Evolutionary conservation across 2,888 invertebrate species (phyloP).

Genomic region (Machimus atricapillus): DNA sequence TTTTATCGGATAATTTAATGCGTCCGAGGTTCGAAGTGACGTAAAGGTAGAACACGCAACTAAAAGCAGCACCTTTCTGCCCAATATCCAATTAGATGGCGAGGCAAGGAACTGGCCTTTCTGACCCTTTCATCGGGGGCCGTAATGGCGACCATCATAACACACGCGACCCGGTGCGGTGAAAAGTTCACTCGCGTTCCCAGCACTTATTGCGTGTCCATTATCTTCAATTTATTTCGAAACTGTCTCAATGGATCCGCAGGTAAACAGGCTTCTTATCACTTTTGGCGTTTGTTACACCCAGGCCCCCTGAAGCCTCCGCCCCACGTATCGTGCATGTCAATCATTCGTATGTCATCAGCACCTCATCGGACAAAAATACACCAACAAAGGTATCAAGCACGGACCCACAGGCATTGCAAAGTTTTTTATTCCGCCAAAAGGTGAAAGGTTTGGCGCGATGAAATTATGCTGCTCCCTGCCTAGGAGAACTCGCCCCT

Average conservation of each 20-base stretch:
- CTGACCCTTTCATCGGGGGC: constrained; percentile 6
- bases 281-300: constrained; percentile 20
- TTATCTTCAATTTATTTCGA: constrained; percentile 38
- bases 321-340: constrained; percentile 40
- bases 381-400: neutral
- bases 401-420: neutral
- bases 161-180: constrained; percentile 3
- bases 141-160: constrained; percentile 23
- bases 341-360: constrained; percentile 42
- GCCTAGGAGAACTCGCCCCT: neutral
- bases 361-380: constrained; percentile 25
- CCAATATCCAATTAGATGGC: neutral
- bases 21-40: neutral
- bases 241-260: constrained; percentile 34
- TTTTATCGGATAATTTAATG: constrained; percentile 16
- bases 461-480: constrained; percentile 15
- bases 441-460: constrained; percentile 27
- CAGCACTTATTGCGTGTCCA: constrained; percentile 23
- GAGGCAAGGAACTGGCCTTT: neutral
- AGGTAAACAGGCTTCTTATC: constrained; percentile 29
- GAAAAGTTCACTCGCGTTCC: neutral
- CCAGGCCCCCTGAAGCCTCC: neutral
- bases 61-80: neutral
- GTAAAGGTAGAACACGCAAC: constrained; percentile 21
- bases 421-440: neutral